Conservation (phyloP, 2,797 vertebrate genomes). For the Pseudochromis fuscus region DNA sequence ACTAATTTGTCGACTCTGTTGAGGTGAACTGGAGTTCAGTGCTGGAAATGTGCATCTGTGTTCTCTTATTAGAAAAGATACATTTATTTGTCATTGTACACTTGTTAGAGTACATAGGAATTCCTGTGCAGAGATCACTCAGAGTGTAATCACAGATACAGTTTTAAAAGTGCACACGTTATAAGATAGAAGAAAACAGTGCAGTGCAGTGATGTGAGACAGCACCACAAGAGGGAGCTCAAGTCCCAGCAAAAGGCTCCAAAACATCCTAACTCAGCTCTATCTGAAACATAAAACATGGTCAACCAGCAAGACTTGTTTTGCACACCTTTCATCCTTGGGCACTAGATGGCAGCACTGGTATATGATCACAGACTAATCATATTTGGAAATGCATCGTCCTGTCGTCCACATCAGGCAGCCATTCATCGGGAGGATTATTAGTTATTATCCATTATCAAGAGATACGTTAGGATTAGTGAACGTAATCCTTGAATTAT, state of each 20-base stretch:
- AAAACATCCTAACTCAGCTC: not conserved
- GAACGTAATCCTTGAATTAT: constrained; percentile 63
- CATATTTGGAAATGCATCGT: not conserved
- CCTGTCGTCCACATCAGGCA: constrained; percentile 28
- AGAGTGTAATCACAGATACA: too few relatives aligned
- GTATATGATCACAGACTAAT: not conserved
- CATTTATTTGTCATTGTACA: too few relatives aligned
- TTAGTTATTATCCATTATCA: constrained; percentile 74
- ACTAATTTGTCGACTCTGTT: too few relatives aligned
- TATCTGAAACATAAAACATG: not conserved
- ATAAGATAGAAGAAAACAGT: too few relatives aligned
- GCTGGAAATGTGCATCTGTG: not conserved
- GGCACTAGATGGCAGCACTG: constrained; percentile 76
- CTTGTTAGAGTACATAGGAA: too few relatives aligned
- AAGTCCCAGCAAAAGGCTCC: not conserved
- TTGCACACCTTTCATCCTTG: not conserved
- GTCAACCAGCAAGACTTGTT: not conserved
- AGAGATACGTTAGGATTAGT: constrained; percentile 70
- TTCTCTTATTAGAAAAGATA: not conserved
- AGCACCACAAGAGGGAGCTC: constrained; percentile 11
- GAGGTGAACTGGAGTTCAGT: too few relatives aligned
- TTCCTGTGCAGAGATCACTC: too few relatives aligned
- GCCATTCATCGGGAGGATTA: constrained; percentile 65
- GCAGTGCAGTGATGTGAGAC: too few relatives aligned
- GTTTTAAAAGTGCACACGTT: too few relatives aligned